A percentile compares a stretch with the other conserved stretches of the same genome.
These are phyloP conservation scores for Yponomeuta sedellus DNA, from an alignment of 2,888 invertebrate species.

Conservation along the genomic window DNA sequence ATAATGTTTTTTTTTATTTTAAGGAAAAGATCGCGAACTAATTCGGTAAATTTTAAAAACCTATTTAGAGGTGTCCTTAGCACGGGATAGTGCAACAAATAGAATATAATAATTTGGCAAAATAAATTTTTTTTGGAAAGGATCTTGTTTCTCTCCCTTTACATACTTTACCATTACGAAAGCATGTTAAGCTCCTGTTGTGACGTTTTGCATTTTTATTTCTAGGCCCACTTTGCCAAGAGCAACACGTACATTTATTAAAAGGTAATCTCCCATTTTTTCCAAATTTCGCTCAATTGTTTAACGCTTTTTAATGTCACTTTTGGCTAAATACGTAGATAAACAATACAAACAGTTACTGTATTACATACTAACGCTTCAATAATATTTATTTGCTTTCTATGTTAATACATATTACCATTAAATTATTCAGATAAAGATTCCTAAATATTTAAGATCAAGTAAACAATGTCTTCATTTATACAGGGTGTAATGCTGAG, in stretches of 20 bases:
- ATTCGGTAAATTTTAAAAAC: no score
- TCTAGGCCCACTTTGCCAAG: slow-evolving; percentile 84
- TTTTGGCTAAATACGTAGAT: neutral
- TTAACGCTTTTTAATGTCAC: slow-evolving; percentile 2
- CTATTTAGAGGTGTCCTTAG: no score
- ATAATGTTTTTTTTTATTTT: no score
- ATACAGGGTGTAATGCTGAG: no score
- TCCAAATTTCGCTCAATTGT: slow-evolving; percentile 32
- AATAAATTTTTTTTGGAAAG: no score
- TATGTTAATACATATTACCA: slow-evolving; percentile 26
- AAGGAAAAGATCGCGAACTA: no score
- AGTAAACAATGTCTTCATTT: no score
- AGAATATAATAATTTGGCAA: no score
- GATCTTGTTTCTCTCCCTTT: no score
- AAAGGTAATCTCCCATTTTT: slow-evolving; percentile 62
- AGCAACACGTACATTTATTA: slow-evolving; percentile 94
- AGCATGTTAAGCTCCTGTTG: slow-evolving; percentile 28
- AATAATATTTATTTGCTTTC: slow-evolving; percentile 9
- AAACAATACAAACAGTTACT: neutral
- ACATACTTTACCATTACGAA: no score
- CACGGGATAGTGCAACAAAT: no score
- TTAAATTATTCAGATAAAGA: slow-evolving; percentile 19
- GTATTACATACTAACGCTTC: neutral
- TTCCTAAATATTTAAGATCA: no score
- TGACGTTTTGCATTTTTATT: slow-evolving; percentile 76